Base-by-base conservation (phyloP, 2,888 invertebrate species). In the Anorthoa munda region DNA sequence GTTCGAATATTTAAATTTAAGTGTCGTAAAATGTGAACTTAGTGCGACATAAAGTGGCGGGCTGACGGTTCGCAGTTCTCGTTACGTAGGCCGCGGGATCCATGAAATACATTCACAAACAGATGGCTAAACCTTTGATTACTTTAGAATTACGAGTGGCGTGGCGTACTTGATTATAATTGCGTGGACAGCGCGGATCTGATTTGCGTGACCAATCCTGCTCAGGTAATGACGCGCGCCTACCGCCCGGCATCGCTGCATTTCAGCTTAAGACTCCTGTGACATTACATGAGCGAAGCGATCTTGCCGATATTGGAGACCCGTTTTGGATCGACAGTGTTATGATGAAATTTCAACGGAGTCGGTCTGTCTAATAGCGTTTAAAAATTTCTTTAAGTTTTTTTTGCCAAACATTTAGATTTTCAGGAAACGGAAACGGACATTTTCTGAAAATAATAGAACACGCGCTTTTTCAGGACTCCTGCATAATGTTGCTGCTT, bases 151-250 rank as follows among this genome's bases (percentile, higher is more conserved):
- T 95, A 95, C 94, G 95, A 95, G 92, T 92, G 91, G 89, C 90
- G 91, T 91, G 90, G 91, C 91, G 90, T 92, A 90, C 91, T 94
- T 95, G 96, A 96, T 95, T 96, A 95, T 95, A 96, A 96, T 96
- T 96, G 95, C 91, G 94, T 91, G 92, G 96, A 95, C 96, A 94
- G 93, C 89, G 91, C 88, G 92, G 87, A 94, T 94, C 95, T 92
- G 95, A 96, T 94, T 95, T 92, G 95, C 96, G 95, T 96, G 96
- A 93, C 96, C 94, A 95, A 96, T 95, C 91, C 92, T 84, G 87
- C 89, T 86, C 90, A 85, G 89, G 93, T 95, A 95, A 95, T 95
- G 94, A 94, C 93, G 93, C 88, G 90, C 89, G 92, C 91, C 94
- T 93, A 93, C 94, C 93, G 91, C 91, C 88, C 82, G 85, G 81